phyloP scores from a whole-genome alignment of 2,888 invertebrate genomes.

The Phytoseiulus persimilis region DNA sequence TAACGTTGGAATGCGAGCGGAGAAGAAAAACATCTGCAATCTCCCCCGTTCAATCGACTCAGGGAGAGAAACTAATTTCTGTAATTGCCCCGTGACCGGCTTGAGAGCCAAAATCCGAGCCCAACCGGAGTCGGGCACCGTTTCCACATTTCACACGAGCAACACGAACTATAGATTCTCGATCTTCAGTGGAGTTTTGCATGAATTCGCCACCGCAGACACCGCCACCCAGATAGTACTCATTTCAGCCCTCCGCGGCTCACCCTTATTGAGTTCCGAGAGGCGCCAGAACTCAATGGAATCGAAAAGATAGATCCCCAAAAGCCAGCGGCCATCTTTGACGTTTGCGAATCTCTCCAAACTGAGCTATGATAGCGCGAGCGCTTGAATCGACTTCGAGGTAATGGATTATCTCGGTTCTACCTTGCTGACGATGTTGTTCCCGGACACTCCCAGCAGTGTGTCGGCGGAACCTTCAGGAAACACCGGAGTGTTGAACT shows the following conservation, averaged over 20 bases:
- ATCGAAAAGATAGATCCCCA: slow-evolving; percentile 26
- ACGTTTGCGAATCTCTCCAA: slow-evolving; percentile 29
- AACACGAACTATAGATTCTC: no score
- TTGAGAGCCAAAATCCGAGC: no score
- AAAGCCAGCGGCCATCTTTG: slow-evolving; percentile 29
- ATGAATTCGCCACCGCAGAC: background rate
- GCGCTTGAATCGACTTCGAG: background rate
- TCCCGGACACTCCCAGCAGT: background rate
- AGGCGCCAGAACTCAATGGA: background rate
- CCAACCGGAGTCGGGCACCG: no score
- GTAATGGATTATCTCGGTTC: background rate
- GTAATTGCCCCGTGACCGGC: no score
- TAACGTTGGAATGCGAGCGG: no score
- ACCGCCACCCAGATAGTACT: background rate
- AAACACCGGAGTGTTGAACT: background rate
- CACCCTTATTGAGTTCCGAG: background rate
- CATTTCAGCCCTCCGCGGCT: background rate
- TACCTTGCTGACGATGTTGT: background rate
- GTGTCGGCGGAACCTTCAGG: background rate
- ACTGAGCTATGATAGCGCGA: background rate
- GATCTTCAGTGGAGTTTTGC: no score
- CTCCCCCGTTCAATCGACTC: no score
- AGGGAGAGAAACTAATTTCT: no score
- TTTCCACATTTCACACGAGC: no score
- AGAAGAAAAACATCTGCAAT: no score